phyloP scores from a whole-genome alignment of 2,888 invertebrate species.

The Acanthacorydalis orientalis region DNA sequence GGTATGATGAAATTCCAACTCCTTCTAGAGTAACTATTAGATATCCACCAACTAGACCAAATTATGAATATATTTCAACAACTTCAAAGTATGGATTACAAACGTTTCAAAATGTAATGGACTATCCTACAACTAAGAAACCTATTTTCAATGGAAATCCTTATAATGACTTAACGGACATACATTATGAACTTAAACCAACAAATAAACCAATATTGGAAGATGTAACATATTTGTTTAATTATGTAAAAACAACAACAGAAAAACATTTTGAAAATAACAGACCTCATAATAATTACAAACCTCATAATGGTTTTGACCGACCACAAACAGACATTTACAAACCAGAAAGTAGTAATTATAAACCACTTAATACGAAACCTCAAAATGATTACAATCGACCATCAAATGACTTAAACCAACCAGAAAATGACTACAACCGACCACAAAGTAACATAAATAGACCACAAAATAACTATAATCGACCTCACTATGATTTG shows the following conservation, averaged over 20 bases:
- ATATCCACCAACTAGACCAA: background rate
- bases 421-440: background rate
- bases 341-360: no score
- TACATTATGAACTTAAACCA: background rate
- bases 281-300: no score
- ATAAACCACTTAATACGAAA: no score
- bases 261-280: no score
- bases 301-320: no score
- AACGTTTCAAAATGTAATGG: conserved; percentile 1
- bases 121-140: background rate
- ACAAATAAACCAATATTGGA: background rate
- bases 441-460: no score
- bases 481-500: no score
- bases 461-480: no score
- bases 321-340: no score
- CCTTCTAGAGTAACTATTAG: background rate
- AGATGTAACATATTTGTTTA: no score
- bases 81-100: background rate
- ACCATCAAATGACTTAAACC: background rate
- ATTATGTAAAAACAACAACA: no score
- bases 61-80: background rate
- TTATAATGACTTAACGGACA: background rate
- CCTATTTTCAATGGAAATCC: background rate
- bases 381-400: background rate
- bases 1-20: conserved; percentile 4